Evolutionary conservation across 2,888 invertebrate species (phyloP), one percentile per base, ranked within the genome.

Genomic region (Agrypnus murinus): DNA sequence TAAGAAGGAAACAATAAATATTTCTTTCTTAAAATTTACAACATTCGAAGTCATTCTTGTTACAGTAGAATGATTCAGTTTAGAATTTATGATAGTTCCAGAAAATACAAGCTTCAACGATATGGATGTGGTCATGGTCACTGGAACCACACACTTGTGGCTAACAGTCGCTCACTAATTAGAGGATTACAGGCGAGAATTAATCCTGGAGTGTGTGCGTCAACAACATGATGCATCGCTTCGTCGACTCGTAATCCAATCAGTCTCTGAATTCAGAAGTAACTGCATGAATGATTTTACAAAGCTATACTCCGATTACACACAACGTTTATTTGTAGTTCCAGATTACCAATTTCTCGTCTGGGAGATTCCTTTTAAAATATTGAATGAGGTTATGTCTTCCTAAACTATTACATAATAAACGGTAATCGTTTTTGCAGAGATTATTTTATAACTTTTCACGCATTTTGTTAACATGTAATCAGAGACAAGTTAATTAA

Each of bases 201-300:
- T 48, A 48, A 48, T 48, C 48, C 48, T 48, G 48, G 48, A 48
- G 48, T 25, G 25, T 25, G 25, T 25, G 25, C 48, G 48, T 48
- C 48, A 48, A 48, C 48, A 48, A 48, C 48, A 48, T 48, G 48
- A 48, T 48, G 48, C 48, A 48, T 48, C 48, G 48, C 48, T 25
- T 48, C 48, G 48, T 19, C 48, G 48, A 48, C 48, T 25, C 10
- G 14, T 43, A 48, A 48, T 48, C 48, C 48, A 48, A 48, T 48
- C 48, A 48, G 48, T 48, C 48, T 48, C 48, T 48, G 25, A 48
- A 48, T 48, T 48, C 48, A 48, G 48, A 19, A 48, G 25, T 25
- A 48, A 19, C 19, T 48, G 48, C 48, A 48, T 25, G 48, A 48
- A 25, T 48, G 48, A 19, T 48, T 48, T 25, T 25, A 48, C 48